phyloP scores from a whole-genome alignment of 2,113 vertebrate species.

The Malurus cyaneus region DNA sequence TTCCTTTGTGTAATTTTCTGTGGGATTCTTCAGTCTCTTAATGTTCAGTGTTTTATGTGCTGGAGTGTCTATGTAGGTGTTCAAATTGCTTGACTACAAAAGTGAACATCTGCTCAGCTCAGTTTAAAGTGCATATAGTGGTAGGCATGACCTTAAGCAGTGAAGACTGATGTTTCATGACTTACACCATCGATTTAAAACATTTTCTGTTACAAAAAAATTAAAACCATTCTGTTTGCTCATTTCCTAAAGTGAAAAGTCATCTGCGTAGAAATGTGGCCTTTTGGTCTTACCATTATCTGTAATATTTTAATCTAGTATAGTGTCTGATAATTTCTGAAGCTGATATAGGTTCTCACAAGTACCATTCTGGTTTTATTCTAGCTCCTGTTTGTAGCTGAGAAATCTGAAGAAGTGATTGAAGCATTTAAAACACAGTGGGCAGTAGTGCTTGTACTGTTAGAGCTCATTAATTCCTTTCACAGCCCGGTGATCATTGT shows the following conservation, averaged over 20 bases:
- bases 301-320: neutral
- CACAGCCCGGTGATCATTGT: neutral
- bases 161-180: neutral
- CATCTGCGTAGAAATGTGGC: neutral
- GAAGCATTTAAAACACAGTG: neutral
- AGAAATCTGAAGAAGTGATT: neutral
- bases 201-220: neutral
- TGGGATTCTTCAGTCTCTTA: neutral
- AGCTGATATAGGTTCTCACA: neutral
- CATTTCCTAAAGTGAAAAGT: neutral
- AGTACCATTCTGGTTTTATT: neutral
- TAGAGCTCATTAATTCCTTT: slow-evolving; percentile 46
- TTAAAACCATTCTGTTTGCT: neutral
- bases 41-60: neutral
- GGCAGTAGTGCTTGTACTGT: neutral
- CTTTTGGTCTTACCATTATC: neutral
- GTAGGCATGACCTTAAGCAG: neutral
- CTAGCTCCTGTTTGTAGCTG: neutral
- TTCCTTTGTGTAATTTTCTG: neutral
- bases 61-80: neutral
- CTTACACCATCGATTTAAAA: neutral
- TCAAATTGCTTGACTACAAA: neutral
- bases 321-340: neutral
- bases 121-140: neutral
- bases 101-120: neutral